Percentiles rank a stretch among this genome's conserved stretches.
phyloP scores from a whole-genome alignment of 1,140 invertebrate species.

The Anoplolepis gracilipes region DNA sequence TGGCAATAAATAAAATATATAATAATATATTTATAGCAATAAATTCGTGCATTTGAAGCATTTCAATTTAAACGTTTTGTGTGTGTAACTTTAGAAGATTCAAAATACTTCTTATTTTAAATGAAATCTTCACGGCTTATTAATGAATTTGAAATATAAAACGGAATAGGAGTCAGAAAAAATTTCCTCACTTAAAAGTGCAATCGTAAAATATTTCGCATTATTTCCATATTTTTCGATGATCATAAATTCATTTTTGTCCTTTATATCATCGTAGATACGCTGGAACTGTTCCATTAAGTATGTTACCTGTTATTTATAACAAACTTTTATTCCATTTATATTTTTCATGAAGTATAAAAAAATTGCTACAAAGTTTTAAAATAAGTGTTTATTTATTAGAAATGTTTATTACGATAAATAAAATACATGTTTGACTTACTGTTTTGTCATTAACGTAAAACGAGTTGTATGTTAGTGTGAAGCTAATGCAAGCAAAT shows the following conservation, averaged over 20 bases:
- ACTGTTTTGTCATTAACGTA: neutral
- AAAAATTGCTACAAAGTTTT: neutral
- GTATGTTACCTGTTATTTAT: neutral
- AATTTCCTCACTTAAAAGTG: neutral
- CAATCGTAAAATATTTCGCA: neutral
- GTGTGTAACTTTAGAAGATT: too few relatives aligned
- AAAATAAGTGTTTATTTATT: too few relatives aligned
- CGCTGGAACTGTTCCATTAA: neutral
- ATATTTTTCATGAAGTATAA: neutral
- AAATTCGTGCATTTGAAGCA: too few relatives aligned
- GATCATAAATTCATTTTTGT: neutral
- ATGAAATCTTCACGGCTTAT: too few relatives aligned
- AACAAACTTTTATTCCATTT: neutral
- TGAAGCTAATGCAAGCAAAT: neutral
- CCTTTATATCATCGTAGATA: neutral
- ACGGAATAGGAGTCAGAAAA: too few relatives aligned
- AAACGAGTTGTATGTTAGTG: constrained; percentile 1
- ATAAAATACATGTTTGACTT: neutral
- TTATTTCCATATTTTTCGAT: neutral
- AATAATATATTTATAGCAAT: too few relatives aligned
- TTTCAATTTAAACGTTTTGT: too few relatives aligned
- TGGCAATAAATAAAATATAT: neutral
- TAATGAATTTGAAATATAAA: too few relatives aligned
- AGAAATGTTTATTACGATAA: too few relatives aligned
- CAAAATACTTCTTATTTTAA: too few relatives aligned